Evolutionary conservation across 1,140 invertebrate genomes (phyloP), one percentile per base, ranked within the genome.

Genomic region (Diachasmimorpha longicaudata): DNA sequence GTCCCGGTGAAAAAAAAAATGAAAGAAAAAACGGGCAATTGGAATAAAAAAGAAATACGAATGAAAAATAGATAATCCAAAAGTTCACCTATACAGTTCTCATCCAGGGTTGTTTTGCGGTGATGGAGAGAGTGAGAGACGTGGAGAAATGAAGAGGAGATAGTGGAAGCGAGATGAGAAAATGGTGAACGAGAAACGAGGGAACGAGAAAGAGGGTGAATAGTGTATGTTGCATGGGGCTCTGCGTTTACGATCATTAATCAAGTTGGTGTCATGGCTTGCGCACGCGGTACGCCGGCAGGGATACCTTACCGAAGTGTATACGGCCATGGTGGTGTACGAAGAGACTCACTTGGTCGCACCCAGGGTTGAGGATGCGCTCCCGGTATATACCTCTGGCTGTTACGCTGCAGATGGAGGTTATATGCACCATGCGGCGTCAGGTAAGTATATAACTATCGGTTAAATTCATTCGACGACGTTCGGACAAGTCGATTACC

Each of bases 231-330:
- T 87, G 85, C 84, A 86, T 83, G 58, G 82, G 39, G 86, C 81
- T 87, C 86, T 85, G 77, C 74, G 80, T 79, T 78, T 79, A 78
- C 8, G 84, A 89, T 88, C 87, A 88, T 88, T 89, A 89, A 89
- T 89, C 87, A 89, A 83, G 81, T 85, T 84, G 85, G 84, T 85
- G 87, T 88, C 87, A 88, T 82, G 86, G 86, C 87, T 87, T 85
- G 86, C 83, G 81, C 31, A 6, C 31, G 31, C 31, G 31, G 31
- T 31, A 81, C 82, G 84, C 84, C 81, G 85, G 82, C 82, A 86
- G 86, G 84, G 87, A 86, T 88, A 89, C 87, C 86, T 88, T 85
- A 86, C 84, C 83, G 85, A 85, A 85, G 85, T 87, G 84, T 86
- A 88, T 80, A 80, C 78, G 78, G 78, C 77, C 44, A 46, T 58